phyloP scores from a whole-genome alignment of 2,888 invertebrate genomes.

The Merodon equestris region DNA sequence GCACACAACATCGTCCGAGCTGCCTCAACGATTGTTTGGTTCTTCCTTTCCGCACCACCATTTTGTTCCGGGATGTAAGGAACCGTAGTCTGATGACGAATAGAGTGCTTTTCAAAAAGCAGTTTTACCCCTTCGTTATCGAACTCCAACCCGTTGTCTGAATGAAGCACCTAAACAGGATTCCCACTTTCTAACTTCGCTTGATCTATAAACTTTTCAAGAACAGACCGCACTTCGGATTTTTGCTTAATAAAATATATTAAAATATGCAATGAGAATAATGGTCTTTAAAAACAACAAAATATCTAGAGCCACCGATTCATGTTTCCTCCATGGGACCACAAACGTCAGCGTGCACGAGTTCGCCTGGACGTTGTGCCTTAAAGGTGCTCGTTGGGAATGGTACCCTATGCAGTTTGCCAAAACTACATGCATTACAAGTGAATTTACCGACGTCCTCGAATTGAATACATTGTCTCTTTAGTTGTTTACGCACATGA shows the following conservation, averaged over 20 bases:
- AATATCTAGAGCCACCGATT: slow-evolving; percentile 63
- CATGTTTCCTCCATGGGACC: slow-evolving; percentile 68
- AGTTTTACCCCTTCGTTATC: slow-evolving; percentile 65
- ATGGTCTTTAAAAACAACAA: slow-evolving; percentile 67
- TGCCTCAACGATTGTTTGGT: slow-evolving; percentile 12
- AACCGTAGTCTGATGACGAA: slow-evolving; percentile 69
- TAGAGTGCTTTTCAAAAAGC: slow-evolving; percentile 68
- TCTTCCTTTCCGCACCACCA: slow-evolving; percentile 19
- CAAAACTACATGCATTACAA: slow-evolving; percentile 67
- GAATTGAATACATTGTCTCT: slow-evolving; percentile 47
- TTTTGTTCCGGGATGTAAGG: slow-evolving; percentile 71
- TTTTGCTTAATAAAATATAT: slow-evolving; percentile 1
- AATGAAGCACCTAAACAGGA: slow-evolving; percentile 68
- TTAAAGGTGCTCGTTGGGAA: slow-evolving; percentile 51
- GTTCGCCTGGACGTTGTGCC: slow-evolving; percentile 44
- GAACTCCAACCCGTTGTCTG: slow-evolving; percentile 72
- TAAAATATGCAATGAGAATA: slow-evolving; percentile 26
- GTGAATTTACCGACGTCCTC: slow-evolving; percentile 37
- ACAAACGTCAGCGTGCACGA: slow-evolving; percentile 70
- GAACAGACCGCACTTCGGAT: neutral
- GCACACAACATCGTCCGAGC: slow-evolving; percentile 11
- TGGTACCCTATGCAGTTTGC: slow-evolving; percentile 62
- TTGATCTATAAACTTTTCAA: slow-evolving; percentile 44
- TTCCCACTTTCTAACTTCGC: slow-evolving; percentile 67
- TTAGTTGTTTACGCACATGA: slow-evolving; percentile 63